Evolutionary conservation across 2,888 invertebrate genomes (phyloP), one percentile per base, ranked within the genome.

Genomic region (Anticlea derivata): DNA sequence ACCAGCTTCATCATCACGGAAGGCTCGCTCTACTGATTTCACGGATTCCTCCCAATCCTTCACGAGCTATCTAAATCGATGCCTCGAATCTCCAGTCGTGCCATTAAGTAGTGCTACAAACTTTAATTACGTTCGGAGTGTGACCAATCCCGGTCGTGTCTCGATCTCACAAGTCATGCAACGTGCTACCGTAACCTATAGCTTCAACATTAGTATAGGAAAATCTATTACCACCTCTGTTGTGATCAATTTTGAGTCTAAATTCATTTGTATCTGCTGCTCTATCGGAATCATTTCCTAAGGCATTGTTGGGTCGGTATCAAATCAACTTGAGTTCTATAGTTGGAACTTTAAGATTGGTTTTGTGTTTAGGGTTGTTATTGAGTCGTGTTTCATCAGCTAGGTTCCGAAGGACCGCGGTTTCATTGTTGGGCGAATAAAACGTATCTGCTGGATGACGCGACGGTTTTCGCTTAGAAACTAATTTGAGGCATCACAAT

Each of bases 71-170:
- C 88, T 87, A 88, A 89, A 86, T 84, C 84, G 87, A 17, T 45
- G 47, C 86, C 81, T 82, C 86, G 83, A 85, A 84, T 86, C 77
- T 80, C 78, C 78, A 78, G 78, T 86, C 84, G 86, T 86, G 83
- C 86, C 86, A 90, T 89, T 87, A 88, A 82, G 79, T 83, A 83
- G 81, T 86, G 84, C 83, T 84, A 87, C 86, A 86, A 90, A 90
- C 88, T 90, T 90, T 90, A 90, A 90, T 90, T 90, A 89, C 85
- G 82, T 90, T 87, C 85, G 71, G 84, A 77, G 88, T 90, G 90
- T 90, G 89, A 86, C 90, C 90, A 90, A 90, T 90, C 82, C 86
- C 76, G 86, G 83, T 90, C 90, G 88, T 90, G 89, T 87, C 88
- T 83, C 85, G 78, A 74, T 88, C 80, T 86, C 76, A 81, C 88